Percentiles rank a stretch among this genome's conserved stretches.
Evolutionary conservation across 1,140 invertebrate genomes (phyloP).

Genomic region (Phenacoccus solenopsis): DNA sequence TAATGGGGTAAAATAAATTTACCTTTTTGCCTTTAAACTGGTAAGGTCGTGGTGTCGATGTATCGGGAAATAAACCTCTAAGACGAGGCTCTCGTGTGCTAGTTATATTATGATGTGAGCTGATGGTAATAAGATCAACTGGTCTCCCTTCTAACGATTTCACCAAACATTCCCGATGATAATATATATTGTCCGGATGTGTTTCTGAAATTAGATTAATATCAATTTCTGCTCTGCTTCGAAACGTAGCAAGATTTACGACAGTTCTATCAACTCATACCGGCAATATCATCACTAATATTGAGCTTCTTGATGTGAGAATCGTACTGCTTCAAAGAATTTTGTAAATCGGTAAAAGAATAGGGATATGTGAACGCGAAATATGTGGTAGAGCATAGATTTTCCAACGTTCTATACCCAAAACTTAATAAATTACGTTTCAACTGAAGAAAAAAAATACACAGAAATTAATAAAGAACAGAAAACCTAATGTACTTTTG

Average conservation of each 20-base stretch:
- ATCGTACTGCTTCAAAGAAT: not conserved
- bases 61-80: slow-evolving; percentile 62
- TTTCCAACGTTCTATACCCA: slow-evolving; percentile 58
- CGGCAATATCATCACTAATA: not conserved
- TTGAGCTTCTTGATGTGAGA: not conserved
- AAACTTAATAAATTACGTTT: slow-evolving; percentile 65
- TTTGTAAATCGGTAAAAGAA: slow-evolving; percentile 61
- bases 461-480: slow-evolving; percentile 7
- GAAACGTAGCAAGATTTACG: not conserved
- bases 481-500: not conserved
- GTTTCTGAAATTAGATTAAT: slow-evolving; percentile 23
- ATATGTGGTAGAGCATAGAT: slow-evolving; percentile 58
- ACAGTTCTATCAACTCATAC: not conserved
- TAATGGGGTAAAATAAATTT: slow-evolving; percentile 22
- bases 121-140: slow-evolving; percentile 78
- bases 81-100: slow-evolving; percentile 54
- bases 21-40: slow-evolving; percentile 63
- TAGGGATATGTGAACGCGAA: slow-evolving; percentile 89
- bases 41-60: slow-evolving; percentile 49
- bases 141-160: slow-evolving; percentile 67
- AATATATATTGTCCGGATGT: slow-evolving; percentile 61
- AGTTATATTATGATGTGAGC: slow-evolving; percentile 65
- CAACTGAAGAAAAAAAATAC: slow-evolving; percentile 38
- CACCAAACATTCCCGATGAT: slow-evolving; percentile 68
- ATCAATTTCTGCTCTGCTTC: no score